Evolutionary conservation across 1,140 invertebrate genomes (phyloP).

Genomic region (Sarcophaga peregrina): DNA sequence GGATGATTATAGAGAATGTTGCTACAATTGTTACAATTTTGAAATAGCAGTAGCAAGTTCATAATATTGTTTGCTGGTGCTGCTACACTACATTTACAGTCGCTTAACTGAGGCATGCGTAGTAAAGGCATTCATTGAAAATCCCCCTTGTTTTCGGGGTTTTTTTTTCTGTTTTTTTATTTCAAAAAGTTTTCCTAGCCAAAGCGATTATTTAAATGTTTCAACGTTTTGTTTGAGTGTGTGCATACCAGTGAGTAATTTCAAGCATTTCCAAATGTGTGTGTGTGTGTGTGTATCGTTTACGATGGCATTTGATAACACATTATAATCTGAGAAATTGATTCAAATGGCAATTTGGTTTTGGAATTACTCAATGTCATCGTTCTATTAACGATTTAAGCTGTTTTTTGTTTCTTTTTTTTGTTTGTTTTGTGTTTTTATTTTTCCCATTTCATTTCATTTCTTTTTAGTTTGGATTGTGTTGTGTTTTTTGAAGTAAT

Average conservation of each 20-base stretch:
- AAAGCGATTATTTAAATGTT: no score
- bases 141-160: background rate
- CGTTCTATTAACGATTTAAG: conserved; percentile 35
- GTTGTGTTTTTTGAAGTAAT: no score
- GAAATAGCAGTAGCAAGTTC: background rate
- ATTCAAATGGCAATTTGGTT: conserved; percentile 48
- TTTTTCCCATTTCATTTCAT: no score
- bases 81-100: background rate
- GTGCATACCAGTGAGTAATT: background rate
- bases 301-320: conserved; percentile 44
- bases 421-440: background rate
- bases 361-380: conserved; percentile 47
- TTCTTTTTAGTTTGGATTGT: no score
- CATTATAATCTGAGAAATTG: conserved; percentile 48
- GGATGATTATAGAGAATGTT: background rate
- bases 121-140: background rate
- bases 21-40: conserved; percentile 21
- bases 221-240: background rate
- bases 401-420: conserved; percentile 20
- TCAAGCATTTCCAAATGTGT: no score
- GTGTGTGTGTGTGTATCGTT: no score
- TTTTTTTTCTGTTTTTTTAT: no score
- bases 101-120: background rate
- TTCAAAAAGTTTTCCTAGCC: background rate
- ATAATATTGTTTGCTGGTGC: background rate